Evolutionary conservation across 2,888 invertebrate genomes (phyloP), one percentile per base, ranked within the genome.

Genomic region (Hemistola chrysoprasaria): DNA sequence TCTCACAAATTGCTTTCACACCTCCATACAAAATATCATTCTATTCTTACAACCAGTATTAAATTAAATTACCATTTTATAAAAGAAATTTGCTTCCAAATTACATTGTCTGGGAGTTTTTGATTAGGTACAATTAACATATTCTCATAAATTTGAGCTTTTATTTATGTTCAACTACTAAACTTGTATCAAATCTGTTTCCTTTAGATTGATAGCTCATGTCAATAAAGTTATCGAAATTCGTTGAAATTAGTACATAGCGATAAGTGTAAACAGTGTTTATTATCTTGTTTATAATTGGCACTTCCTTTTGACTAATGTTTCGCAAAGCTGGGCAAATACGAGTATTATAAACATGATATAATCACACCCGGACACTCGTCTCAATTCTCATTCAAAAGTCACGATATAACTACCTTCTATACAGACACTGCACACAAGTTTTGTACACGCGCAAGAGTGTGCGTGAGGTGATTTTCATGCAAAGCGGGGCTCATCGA

Each of bases 81-180:
- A 47, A 40, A 45, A 47, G 34, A 30, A 36, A 35, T 38, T 45
- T 55, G 37, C 35, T 47, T 47, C 42, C 26, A 41, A 58, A 53
- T 56, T 52, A 50, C 34, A 40, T 40, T 50, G 37, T 48, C 43
- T 34, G 40, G 32, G 41, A 48, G 37, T 46, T 46, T 38, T n/a
- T n/a, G n/a, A n/a, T n/a, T 36, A 40, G 43, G 44, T 52, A 53
- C 59, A 63, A 71, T 71, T 70, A 65, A 62, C 53, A 47, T 38
- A 53, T 65, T 69, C 65, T 56, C 68, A 63, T 56, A 53, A 47
- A 41, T 43, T 29, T 36, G 41, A 53, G 38, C 49, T 40, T 40
- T 47, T 50, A 56, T 58, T 62, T 59, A 58, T 58, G 57, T 55
- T 60, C 58, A 50, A 32, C 46, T 50, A 62, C 62, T 50, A 56